These are phyloP conservation scores for Gibbula magus DNA, from an alignment of 2,888 invertebrate species.

Conservation along the genomic window DNA sequence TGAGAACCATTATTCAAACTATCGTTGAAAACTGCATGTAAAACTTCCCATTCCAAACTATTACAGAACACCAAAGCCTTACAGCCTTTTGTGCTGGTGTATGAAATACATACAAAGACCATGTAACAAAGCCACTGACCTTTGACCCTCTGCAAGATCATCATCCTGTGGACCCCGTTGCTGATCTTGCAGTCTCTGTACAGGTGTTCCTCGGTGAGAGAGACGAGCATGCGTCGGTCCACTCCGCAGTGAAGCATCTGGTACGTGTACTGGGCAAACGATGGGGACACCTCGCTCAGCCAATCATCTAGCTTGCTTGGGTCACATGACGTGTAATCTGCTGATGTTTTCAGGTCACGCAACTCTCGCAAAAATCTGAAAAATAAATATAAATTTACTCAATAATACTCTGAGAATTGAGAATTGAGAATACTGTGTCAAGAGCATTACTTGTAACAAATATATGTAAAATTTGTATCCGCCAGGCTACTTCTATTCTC, in stretches of 20 bases:
- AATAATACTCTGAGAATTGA: too few species aligned
- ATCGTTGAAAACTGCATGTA: too few species aligned
- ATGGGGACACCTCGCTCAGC: constrained; percentile 87
- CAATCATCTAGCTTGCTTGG: constrained; percentile 84
- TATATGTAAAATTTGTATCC: too few species aligned
- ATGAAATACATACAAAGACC: neutral
- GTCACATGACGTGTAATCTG: constrained; percentile 96
- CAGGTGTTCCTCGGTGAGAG: constrained; percentile 92
- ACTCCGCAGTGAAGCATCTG: constrained; percentile 96
- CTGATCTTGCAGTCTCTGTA: constrained; percentile 91
- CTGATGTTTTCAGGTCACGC: constrained; percentile 93
- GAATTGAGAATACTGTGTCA: too few species aligned
- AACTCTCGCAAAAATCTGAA: constrained; percentile 90
- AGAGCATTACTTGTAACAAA: too few species aligned
- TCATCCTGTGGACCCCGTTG: constrained; percentile 94
- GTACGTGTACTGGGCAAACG: constrained; percentile 97
- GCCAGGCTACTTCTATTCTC: too few species aligned
- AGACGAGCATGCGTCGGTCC: constrained; percentile 89
- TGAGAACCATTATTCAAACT: too few species aligned
- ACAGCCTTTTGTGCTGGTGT: too few species aligned
- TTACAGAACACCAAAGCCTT: too few species aligned
- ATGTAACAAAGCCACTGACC: constrained; percentile 74
- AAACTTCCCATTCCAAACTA: too few species aligned
- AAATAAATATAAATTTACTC: neutral
- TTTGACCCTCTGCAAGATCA: constrained; percentile 91